Evolutionary conservation across 1,140 invertebrate genomes (phyloP).

Genomic region (Heliconius melpomene): DNA sequence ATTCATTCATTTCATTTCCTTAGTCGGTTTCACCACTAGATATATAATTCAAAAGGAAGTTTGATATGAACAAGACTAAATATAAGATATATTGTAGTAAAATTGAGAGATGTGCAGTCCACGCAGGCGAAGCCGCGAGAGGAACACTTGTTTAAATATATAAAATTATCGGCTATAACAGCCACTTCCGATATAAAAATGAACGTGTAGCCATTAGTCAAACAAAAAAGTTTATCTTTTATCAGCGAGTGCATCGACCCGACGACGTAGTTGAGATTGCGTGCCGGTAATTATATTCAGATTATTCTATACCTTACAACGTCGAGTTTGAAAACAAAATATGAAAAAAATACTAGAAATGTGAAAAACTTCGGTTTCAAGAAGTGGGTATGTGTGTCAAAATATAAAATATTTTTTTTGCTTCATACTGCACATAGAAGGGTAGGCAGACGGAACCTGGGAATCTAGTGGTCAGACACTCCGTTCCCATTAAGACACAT

Average conservation of each 20-base stretch:
- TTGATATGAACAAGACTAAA: no score
- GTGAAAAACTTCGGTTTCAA: neutral
- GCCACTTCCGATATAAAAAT: constrained; percentile 32
- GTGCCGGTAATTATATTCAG: constrained; percentile 39
- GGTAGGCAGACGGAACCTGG: no score
- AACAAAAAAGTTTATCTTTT: constrained; percentile 53
- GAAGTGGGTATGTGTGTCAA: neutral
- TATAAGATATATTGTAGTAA: no score
- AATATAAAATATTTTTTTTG: no score
- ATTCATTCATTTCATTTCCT: no score
- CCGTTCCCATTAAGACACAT: no score
- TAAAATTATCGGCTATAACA: neutral
- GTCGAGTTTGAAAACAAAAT: constrained; percentile 23
- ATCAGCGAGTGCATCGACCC: constrained; percentile 47
- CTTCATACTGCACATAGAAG: no score
- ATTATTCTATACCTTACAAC: constrained; percentile 31
- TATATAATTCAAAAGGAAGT: no score
- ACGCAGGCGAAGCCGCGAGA: no score
- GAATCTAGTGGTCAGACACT: no score
- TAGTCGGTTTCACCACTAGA: no score
- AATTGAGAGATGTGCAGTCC: no score
- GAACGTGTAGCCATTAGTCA: constrained; percentile 50
- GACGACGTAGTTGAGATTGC: constrained; percentile 34
- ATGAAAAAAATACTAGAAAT: constrained; percentile 4
- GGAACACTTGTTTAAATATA: neutral